These are phyloP conservation scores for Ceratosolen fusciceps DNA, from an alignment of 1,140 invertebrate genomes.

Conservation along the genomic window DNA sequence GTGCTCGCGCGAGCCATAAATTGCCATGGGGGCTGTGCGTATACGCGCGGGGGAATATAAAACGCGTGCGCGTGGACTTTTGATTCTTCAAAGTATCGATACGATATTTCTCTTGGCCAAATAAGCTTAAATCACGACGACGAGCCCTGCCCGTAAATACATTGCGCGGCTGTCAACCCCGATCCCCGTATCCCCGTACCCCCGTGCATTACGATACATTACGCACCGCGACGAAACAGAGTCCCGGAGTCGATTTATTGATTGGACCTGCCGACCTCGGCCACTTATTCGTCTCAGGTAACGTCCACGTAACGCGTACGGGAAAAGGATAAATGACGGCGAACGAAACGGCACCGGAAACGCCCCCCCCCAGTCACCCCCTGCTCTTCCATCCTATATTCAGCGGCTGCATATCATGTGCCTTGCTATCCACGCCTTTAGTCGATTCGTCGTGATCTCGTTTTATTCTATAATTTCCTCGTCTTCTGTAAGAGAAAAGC, in stretches of 20 bases:
- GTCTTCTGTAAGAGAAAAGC: too few species aligned
- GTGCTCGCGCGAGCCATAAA: not conserved
- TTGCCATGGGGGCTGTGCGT: not conserved
- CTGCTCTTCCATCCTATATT: too few species aligned
- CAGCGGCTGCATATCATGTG: too few species aligned
- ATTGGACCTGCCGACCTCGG: not conserved
- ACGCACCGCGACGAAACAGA: not conserved
- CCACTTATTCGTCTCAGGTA: not conserved
- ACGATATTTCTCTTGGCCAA: not conserved
- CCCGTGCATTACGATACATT: not conserved
- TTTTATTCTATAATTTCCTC: too few species aligned
- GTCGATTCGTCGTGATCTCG: too few species aligned
- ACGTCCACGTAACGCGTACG: not conserved
- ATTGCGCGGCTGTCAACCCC: conserved; percentile 1
- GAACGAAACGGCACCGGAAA: too few species aligned
- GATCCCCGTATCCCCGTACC: too few species aligned
- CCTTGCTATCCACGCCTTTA: too few species aligned
- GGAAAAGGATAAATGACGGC: not conserved
- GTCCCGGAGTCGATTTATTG: too few species aligned
- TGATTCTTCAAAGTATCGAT: not conserved
- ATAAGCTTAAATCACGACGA: conserved; percentile 6
- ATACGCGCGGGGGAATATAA: too few species aligned
- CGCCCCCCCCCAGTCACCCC: not conserved
- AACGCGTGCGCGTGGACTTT: not conserved
- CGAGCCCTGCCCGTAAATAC: conserved; percentile 23